Percentiles rank a stretch among this genome's conserved stretches.
These are phyloP conservation scores for Arenaria interpres DNA, from an alignment of 2,113 vertebrate genomes.

Conservation along the genomic window DNA sequence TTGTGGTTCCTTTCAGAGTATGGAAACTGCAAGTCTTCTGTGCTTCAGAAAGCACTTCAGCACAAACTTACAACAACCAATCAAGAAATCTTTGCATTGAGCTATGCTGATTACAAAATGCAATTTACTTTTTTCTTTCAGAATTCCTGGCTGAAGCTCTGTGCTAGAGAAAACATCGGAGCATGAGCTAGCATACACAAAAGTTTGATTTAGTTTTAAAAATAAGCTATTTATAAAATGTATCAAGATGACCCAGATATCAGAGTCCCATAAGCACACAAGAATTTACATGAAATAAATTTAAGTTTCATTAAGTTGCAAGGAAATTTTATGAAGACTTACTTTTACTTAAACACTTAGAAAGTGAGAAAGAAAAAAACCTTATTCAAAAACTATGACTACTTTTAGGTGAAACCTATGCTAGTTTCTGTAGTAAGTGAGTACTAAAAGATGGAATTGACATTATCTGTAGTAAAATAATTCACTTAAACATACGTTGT, in stretches of 20 bases:
- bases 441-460: neutral
- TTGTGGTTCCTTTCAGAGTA: neutral
- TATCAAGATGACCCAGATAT: neutral
- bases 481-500: neutral
- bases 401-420: neutral
- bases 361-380: neutral
- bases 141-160: neutral
- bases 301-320: neutral
- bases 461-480: neutral
- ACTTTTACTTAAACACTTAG: neutral
- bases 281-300: neutral
- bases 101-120: neutral
- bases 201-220: neutral
- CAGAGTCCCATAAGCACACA: neutral
- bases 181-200: neutral
- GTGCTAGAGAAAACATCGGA: neutral
- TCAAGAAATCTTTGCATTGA: neutral
- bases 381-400: neutral
- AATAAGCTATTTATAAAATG: neutral
- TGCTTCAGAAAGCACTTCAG: neutral
- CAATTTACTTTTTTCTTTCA: neutral
- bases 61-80: neutral
- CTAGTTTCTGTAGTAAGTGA: neutral
- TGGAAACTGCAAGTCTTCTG: neutral
- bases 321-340: neutral